Evolutionary conservation across 1,140 invertebrate species (phyloP).

Genomic region (Megalonaias nervosa): DNA sequence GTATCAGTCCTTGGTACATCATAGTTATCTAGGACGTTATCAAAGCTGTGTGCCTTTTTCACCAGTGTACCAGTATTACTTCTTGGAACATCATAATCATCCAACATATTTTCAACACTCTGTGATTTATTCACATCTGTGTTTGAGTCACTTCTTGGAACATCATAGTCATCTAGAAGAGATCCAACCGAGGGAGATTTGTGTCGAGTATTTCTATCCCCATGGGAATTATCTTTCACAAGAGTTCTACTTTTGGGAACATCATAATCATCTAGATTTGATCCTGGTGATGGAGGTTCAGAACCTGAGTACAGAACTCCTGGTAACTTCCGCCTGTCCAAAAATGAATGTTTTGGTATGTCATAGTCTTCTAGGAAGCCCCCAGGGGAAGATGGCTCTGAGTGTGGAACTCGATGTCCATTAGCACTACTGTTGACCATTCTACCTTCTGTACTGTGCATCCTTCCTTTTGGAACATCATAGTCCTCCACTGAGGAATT

Average conservation of each 20-base stretch:
- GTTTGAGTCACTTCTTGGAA: conserved; percentile 3
- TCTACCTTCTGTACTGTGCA: conserved; percentile 22
- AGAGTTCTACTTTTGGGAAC: conserved; percentile 23
- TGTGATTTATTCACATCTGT: no score
- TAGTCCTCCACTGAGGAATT: conserved; percentile 41
- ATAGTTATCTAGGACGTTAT: no score
- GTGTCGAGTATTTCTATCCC: conserved; percentile 20
- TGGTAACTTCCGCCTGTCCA: no score
- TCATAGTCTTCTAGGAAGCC: conserved; percentile 35
- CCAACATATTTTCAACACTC: no score
- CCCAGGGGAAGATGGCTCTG: conserved; percentile 30
- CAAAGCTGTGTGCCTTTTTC: no score
- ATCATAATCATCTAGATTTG: conserved; percentile 27
- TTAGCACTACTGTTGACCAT: conserved; percentile 8
- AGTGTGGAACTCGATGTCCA: conserved; percentile 3
- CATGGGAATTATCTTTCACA: conserved; percentile 18
- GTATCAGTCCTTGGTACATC: no score
- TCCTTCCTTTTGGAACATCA: conserved; percentile 40
- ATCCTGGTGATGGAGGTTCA: neutral
- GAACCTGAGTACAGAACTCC: no score
- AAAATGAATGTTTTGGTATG: conserved; percentile 24
- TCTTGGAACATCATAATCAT: no score
- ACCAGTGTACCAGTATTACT: no score
- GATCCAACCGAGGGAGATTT: conserved; percentile 35
- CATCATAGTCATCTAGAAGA: conserved; percentile 33